Base-by-base conservation (phyloP, 37 sponge, comb jelly and placozoan genomes). In the Oopsacas minuta region DNA sequence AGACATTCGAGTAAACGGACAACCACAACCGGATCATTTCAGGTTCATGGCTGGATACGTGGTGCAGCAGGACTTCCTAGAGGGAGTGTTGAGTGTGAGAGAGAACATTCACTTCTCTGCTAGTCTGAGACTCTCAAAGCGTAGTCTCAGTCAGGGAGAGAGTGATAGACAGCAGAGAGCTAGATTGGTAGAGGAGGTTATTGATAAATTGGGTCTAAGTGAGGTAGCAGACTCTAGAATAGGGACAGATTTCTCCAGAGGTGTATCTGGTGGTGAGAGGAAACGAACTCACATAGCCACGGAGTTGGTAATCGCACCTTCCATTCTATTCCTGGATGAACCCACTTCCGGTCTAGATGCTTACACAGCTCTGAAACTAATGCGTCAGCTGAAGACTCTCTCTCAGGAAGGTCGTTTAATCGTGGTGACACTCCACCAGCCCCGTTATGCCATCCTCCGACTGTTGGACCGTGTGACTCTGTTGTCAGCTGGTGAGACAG, bases 281-380 rank as follows among this genome's bases (percentile, higher is more conserved):
- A 91, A 89, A 61, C 53, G 92, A 0, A 91, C 92, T 38, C 84
- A 86, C 82, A 91, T 92, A 86, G 92, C 88, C 1, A 91, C 88
- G 92, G 92, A 91, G 88, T 84, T 91, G 84, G 86, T 91, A 39
- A 87, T 83, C 36, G 86, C 88, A 23, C 92, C 92, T 0, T 82
- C 82, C 39, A 83, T 91, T 38, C 53, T 91, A 53, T 91, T 86
- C 42, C 87, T 91, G 46, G 91, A 91, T 85, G 91, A 90, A 83
- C 91, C 91, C 37, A 90, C 91, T 37, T 87, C 92, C 39, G 92
- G 92, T 22, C 87, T 92, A 52, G 92, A 92, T 84, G 92, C 92
- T 25, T 37, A 52, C 52, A 90, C 92, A 38, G 92, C 92, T 32
- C 86, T 88, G 22, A 83, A 84, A 85, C 90, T 92, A 23, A 86